phyloP scores from a whole-genome alignment of 2,797 vertebrate genomes.

The Sciurus carolinensis region DNA sequence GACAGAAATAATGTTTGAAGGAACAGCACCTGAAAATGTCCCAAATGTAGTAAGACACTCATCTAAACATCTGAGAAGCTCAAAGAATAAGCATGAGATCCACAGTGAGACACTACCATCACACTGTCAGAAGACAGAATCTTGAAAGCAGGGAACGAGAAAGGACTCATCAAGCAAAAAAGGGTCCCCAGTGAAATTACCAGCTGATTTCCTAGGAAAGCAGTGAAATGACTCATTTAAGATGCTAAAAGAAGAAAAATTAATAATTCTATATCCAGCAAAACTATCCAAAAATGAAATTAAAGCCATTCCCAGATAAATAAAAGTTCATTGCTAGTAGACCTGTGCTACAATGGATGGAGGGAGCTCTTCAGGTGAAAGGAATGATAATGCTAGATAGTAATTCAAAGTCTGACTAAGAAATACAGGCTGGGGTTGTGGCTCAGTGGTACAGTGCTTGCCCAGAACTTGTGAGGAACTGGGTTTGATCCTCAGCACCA shows the following conservation, averaged over 20 bases:
- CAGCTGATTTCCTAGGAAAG: constrained; percentile 30
- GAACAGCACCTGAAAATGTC: constrained; percentile 30
- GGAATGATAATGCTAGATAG: neutral
- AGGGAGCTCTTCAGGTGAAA: neutral
- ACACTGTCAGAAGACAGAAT: constrained; percentile 4
- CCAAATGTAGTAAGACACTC: neutral
- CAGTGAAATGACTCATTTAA: neutral
- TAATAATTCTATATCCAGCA: neutral
- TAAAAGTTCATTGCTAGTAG: neutral
- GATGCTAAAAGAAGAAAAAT: neutral
- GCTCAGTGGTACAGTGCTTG: too few species aligned
- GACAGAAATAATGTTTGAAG: neutral
- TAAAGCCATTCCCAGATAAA: neutral
- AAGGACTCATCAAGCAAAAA: neutral
- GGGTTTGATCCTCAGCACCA: too few species aligned
- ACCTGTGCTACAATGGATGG: neutral
- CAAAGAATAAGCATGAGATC: neutral
- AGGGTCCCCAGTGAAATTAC: neutral
- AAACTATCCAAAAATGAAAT: constrained; percentile 1
- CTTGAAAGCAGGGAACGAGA: neutral
- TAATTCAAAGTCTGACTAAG: too few species aligned
- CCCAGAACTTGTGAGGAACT: too few species aligned
- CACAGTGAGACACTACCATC: neutral
- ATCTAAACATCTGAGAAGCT: constrained; percentile 11
- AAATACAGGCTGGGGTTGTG: too few species aligned